A percentile compares a stretch with the other conserved stretches of the same genome.
These are phyloP conservation scores for Pavo muticus DNA, from an alignment of 2,113 vertebrate species.

Conservation along the genomic window DNA sequence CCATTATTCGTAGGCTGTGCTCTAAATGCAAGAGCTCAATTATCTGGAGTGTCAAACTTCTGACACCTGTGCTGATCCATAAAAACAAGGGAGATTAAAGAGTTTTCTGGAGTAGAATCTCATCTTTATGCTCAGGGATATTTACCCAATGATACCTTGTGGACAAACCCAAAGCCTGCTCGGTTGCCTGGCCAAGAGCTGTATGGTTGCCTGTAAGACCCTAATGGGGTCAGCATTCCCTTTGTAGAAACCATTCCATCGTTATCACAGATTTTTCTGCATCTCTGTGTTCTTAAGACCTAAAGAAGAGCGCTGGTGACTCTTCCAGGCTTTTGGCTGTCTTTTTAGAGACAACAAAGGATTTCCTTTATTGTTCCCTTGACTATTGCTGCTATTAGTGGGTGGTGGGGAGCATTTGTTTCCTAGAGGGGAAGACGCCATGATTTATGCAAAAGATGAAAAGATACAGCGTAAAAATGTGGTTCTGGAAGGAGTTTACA, in stretches of 20 bases:
- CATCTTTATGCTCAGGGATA: constrained; percentile 38
- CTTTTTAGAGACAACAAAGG: constrained; percentile 21
- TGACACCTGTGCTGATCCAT: constrained; percentile 59
- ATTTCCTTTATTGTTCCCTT: not conserved
- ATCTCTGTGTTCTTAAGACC: not conserved
- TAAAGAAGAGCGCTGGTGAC: not conserved
- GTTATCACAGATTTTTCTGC: not conserved
- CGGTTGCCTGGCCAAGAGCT: not conserved
- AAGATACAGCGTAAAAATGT: constrained; percentile 1
- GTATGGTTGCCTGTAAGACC: not conserved
- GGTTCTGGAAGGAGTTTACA: constrained; percentile 2
- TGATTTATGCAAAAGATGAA: not conserved
- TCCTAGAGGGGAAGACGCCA: not conserved
- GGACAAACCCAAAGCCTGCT: not conserved
- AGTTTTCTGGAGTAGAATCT: constrained; percentile 48
- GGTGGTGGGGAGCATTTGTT: not conserved
- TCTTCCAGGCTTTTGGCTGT: not conserved
- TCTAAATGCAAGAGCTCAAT: constrained; percentile 64
- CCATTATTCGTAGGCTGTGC: constrained; percentile 49
- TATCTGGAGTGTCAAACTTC: constrained; percentile 53
- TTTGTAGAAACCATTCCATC: not conserved
- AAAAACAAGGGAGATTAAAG: constrained; percentile 66
- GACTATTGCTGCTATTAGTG: not conserved
- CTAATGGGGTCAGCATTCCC: accelerated
- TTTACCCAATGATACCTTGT: not conserved